phyloP scores from a whole-genome alignment of 1,140 invertebrate species.

The Pogonus chalceus region DNA sequence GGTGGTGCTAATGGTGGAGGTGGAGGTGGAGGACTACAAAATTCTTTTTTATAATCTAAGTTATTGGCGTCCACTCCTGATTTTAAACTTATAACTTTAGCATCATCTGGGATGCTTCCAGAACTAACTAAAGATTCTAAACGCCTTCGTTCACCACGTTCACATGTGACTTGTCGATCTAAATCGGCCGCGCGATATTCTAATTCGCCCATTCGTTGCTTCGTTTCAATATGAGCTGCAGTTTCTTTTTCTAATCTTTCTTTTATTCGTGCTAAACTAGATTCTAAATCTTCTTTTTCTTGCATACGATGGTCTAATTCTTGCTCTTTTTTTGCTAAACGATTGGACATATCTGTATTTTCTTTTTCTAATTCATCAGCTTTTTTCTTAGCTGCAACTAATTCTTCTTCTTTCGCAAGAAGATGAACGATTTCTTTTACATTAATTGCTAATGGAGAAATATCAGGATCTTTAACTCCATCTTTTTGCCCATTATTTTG shows the following conservation, averaged over 20 bases:
- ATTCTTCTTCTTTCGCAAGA: conserved; percentile 87
- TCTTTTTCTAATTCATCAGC: conserved; percentile 82
- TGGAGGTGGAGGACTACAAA: conserved; percentile 34
- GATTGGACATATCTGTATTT: conserved; percentile 75
- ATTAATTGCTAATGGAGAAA: conserved; percentile 78
- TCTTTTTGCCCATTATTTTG: conserved; percentile 36
- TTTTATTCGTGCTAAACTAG: conserved; percentile 71
- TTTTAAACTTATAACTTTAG: conserved; percentile 54
- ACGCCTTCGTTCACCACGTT: conserved; percentile 69
- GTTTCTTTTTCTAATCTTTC: conserved; percentile 85
- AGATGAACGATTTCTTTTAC: conserved; percentile 84
- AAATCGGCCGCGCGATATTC: conserved; percentile 66
- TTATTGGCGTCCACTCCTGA: conserved; percentile 23
- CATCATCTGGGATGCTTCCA: conserved; percentile 85
- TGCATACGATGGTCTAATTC: conserved; percentile 80
- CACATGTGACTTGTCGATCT: conserved; percentile 64
- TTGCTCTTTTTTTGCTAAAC: conserved; percentile 85
- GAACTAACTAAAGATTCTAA: conserved; percentile 77
- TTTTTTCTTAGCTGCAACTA: conserved; percentile 75
- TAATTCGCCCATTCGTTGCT: conserved; percentile 62
- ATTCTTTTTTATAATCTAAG: conserved; percentile 37
- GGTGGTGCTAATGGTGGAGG: conserved; percentile 50
- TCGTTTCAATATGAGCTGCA: conserved; percentile 74
- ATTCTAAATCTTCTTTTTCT: conserved; percentile 87
- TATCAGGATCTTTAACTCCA: conserved; percentile 63